Evolutionary conservation across 2,113 vertebrate species (phyloP), one percentile per base, ranked within the genome.

Genomic region (Dipodomys merriami): DNA sequence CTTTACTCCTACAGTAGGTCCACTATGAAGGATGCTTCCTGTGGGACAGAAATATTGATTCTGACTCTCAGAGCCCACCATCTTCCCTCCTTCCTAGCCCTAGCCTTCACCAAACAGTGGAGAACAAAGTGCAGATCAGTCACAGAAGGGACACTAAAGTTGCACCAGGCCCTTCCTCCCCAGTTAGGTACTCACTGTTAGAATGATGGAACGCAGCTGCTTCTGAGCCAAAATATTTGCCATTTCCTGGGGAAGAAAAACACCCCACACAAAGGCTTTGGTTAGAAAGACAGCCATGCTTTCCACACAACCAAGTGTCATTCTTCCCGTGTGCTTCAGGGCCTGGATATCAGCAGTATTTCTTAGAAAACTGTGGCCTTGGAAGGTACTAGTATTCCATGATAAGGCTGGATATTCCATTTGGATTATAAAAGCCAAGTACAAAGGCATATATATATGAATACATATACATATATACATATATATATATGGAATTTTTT

Each of bases 141-240:
- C 62, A 65, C 5, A 9, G 27, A 86, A 49, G 20, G 65, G 13
- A 78, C 1, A 23, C 2, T 3, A 5, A 39, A 39, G 49, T 2
- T 57, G 13, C 5, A 11, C 69, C 4, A 10, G 62, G 15, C 10
- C 12, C 16, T 1, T 8, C n/a, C 73, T 87, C 7, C 80, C 80
- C 29, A 13, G 9, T 1, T 0, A 2, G 81, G 29, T 91, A 99
- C 99, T 99, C 98, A 99, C 99, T 89, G 97, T 98, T 95, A 99
- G 98, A 95, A 99, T 99, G 98, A 99, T 99, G 96, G 98, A 98
- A 33, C 99, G 99, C 94, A 99, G 98, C 88, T 99, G 99, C 96
- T 99, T 99, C 98, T 99, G 99, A 82, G 99, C 99, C 92, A 99
- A 97, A 96, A 99, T 99, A 79, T 99, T 99, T 84, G 99, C 99